Conservation (phyloP, 2,888 invertebrate species). For the Hoplodrina blanda region DNA sequence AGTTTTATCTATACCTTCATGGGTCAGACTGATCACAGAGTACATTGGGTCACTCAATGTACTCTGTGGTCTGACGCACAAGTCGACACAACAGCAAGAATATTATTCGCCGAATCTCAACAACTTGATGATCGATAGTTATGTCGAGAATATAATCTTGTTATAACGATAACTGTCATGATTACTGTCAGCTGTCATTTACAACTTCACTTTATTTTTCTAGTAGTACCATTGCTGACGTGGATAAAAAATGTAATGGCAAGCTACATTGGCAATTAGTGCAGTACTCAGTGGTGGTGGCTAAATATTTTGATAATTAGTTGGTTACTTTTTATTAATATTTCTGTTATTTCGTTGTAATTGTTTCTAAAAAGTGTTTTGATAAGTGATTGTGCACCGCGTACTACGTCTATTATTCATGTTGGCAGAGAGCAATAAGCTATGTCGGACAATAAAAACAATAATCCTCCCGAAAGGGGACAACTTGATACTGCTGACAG, state of each 20-base stretch:
- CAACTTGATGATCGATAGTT: background rate
- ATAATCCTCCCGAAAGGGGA: conserved; percentile 79
- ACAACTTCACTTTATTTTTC: conserved; percentile 10
- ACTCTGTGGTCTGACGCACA: no score
- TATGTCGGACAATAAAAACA: conserved; percentile 87
- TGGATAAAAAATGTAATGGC: conserved; percentile 66
- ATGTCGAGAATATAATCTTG: background rate
- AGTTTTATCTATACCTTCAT: no score
- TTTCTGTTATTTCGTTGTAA: conserved; percentile 43
- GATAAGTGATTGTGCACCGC: conserved; percentile 53
- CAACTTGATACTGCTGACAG: conserved; percentile 76
- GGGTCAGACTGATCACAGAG: no score
- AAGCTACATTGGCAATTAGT: conserved; percentile 69
- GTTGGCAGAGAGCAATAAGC: conserved; percentile 79
- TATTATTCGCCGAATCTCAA: background rate
- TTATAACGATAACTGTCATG: background rate
- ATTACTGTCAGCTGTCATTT: conserved; percentile 16
- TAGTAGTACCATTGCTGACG: conserved; percentile 67
- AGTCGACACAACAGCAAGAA: no score
- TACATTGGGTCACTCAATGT: no score
- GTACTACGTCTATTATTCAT: conserved; percentile 74
- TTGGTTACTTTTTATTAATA: conserved; percentile 38
- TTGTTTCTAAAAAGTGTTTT: conserved; percentile 51
- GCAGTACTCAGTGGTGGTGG: conserved; percentile 81
- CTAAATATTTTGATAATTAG: conserved; percentile 75